Evolutionary conservation across 2,888 invertebrate species (phyloP).

Genomic region (Ophion obscuratus): DNA sequence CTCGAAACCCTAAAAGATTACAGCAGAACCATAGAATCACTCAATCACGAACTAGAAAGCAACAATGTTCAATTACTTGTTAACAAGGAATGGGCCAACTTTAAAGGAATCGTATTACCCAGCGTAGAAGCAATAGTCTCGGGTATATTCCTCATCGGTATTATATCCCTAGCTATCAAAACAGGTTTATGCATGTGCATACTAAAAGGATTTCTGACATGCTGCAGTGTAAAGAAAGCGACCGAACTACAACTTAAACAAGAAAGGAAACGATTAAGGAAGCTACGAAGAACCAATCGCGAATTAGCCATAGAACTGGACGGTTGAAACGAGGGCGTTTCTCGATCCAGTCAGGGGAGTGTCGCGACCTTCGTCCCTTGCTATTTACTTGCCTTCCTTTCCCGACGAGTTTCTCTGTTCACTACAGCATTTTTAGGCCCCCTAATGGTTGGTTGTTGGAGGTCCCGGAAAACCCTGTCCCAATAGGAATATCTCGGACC

Average conservation of each 20-base stretch:
- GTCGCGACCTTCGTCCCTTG: too few relatives aligned
- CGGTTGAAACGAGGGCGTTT: constrained; percentile 31
- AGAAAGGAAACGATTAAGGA: constrained; percentile 11
- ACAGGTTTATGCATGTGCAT: constrained; percentile 2
- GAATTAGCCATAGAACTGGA: background rate
- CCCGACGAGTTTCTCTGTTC: too few relatives aligned
- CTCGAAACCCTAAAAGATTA: constrained; percentile 31
- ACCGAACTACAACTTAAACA: constrained; percentile 20
- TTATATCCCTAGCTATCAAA: background rate
- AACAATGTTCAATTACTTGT: constrained; percentile 15
- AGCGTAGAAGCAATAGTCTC: constrained; percentile 11
- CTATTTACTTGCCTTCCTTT: too few relatives aligned
- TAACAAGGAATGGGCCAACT: constrained; percentile 35
- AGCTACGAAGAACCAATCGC: background rate
- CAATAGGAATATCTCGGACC: too few relatives aligned
- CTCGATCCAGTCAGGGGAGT: background rate
- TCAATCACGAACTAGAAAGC: background rate
- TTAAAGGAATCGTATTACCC: constrained; percentile 27
- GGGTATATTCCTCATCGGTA: constrained; percentile 1
- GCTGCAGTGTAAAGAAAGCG: constrained; percentile 23
- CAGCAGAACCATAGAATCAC: constrained; percentile 24
- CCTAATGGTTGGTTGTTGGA: too few relatives aligned
- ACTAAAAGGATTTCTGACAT: background rate
- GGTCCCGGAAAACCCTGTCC: too few relatives aligned
- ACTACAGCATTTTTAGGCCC: too few relatives aligned